phyloP scores from a whole-genome alignment of 2,888 invertebrate species.

The Liopterus haemorrhoidalis region DNA sequence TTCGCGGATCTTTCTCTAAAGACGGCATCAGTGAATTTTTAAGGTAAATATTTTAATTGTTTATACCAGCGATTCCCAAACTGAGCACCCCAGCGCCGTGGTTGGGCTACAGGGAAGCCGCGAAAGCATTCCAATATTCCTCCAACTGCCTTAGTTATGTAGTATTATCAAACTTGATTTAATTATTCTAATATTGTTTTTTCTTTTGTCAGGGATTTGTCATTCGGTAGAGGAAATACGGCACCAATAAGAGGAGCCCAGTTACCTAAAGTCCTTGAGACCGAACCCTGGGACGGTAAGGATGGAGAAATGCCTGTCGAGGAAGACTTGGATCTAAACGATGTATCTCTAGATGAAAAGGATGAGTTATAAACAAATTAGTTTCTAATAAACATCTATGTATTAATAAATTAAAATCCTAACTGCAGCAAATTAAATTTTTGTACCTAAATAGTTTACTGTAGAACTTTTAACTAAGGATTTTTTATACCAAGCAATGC shows the following conservation, averaged over 20 bases:
- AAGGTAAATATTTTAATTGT: slow-evolving; percentile 47
- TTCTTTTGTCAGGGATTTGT: slow-evolving; percentile 59
- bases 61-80: too few relatives aligned
- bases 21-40: slow-evolving; percentile 95
- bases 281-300: slow-evolving; percentile 89
- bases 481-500: too few relatives aligned
- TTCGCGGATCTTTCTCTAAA: slow-evolving; percentile 89
- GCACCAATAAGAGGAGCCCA: slow-evolving; percentile 77
- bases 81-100: too few relatives aligned
- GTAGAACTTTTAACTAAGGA: too few relatives aligned
- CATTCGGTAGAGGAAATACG: slow-evolving; percentile 89
- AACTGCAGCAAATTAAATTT: too few relatives aligned
- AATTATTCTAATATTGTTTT: background rate
- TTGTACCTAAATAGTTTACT: too few relatives aligned
- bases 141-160: too few relatives aligned
- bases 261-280: slow-evolving; percentile 63
- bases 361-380: slow-evolving; percentile 65
- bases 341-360: slow-evolving; percentile 76
- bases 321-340: slow-evolving; percentile 89
- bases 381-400: too few relatives aligned
- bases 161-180: background rate
- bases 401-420: too few relatives aligned
- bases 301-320: slow-evolving; percentile 80
- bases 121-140: background rate
- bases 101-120: too few relatives aligned